phyloP scores from a whole-genome alignment of 2,113 vertebrate species.

The Delphinapterus leucas region DNA sequence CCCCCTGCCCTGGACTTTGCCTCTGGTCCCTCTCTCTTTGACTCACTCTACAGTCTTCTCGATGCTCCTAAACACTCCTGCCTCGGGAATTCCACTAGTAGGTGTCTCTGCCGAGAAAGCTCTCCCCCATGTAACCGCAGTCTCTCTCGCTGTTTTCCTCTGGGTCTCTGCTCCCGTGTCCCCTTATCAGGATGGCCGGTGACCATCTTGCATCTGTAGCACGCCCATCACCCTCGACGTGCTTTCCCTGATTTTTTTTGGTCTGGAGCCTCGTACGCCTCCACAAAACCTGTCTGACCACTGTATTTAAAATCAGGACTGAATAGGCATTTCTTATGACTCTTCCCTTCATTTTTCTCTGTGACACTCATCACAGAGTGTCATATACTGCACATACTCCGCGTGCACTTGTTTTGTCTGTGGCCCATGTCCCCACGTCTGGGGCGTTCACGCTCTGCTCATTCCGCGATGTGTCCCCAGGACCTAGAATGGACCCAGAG shows the following conservation, averaged over 20 bases:
- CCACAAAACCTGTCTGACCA: fast-evolving
- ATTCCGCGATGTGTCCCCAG: too few species aligned
- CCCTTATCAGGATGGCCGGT: neutral
- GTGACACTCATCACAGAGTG: too few species aligned
- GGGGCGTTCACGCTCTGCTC: fast-evolving
- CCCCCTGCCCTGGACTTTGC: neutral
- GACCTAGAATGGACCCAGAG: neutral
- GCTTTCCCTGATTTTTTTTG: too few species aligned
- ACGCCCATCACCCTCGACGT: fast-evolving
- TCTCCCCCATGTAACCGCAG: neutral
- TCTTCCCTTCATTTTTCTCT: neutral
- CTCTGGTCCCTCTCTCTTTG: neutral
- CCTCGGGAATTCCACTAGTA: neutral
- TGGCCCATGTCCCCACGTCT: fast-evolving
- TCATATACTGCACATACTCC: too few species aligned
- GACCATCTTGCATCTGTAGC: fast-evolving
- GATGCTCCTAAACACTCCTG: too few species aligned
- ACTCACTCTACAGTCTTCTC: neutral
- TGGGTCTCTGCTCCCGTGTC: neutral
- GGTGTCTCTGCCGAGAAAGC: neutral
- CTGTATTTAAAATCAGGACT: neutral
- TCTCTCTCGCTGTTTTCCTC: neutral
- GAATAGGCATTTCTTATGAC: neutral
- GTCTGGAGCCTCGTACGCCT: neutral
- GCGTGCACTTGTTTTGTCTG: fast-evolving